These are phyloP conservation scores for Tachystola acroxantha DNA, from an alignment of 2,888 invertebrate species.

Conservation along the genomic window DNA sequence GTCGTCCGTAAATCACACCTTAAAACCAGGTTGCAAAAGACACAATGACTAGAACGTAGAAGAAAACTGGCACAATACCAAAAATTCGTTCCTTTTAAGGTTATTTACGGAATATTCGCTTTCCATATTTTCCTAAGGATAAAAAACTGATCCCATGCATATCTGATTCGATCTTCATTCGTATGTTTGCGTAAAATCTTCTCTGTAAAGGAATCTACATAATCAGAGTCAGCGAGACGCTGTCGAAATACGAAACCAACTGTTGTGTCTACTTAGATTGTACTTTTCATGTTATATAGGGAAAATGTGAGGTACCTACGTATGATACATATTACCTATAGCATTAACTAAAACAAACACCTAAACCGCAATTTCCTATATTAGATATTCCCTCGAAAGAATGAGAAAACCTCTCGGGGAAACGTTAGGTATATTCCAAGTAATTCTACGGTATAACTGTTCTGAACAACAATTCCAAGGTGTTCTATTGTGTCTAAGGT, in stretches of 20 bases:
- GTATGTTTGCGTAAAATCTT: constrained; percentile 65
- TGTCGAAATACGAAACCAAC: constrained; percentile 51
- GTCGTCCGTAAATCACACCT: too few species aligned
- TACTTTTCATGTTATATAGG: constrained; percentile 17
- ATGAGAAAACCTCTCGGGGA: too few species aligned
- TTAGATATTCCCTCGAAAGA: too few species aligned
- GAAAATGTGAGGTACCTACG: background rate
- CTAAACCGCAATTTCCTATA: too few species aligned
- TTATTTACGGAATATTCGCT: constrained; percentile 46
- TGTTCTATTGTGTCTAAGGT: too few species aligned
- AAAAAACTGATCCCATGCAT: constrained; percentile 67
- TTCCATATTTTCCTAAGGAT: constrained; percentile 51
- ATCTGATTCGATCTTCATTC: constrained; percentile 68
- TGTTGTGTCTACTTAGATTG: constrained; percentile 25
- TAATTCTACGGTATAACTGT: too few species aligned
- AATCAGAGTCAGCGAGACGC: constrained; percentile 64
- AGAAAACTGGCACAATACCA: constrained; percentile 18
- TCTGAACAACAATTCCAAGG: too few species aligned
- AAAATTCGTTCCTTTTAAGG: constrained; percentile 41
- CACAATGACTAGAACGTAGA: constrained; percentile 2
- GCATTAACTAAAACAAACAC: too few species aligned
- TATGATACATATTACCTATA: too few species aligned
- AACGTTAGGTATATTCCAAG: too few species aligned
- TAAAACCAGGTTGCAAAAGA: too few species aligned
- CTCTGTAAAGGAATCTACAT: constrained; percentile 62